Evolutionary conservation across 2,113 vertebrate species (phyloP).

Genomic region (Carollia perspicillata): DNA sequence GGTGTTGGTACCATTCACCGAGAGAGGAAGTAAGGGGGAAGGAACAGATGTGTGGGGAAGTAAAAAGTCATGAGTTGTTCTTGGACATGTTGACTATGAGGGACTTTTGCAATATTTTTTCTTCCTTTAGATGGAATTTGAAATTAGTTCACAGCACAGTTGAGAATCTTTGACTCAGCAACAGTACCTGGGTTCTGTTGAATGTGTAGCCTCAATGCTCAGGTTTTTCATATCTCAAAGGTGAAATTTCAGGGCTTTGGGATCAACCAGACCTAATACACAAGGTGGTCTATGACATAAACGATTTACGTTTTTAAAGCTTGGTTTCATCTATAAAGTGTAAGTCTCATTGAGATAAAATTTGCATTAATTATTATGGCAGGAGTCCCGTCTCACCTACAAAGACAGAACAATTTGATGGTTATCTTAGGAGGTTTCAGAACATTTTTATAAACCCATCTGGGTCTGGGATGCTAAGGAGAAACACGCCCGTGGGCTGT

Average conservation of each 20-base stretch:
- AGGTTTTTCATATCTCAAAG: background rate
- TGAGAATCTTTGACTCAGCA: background rate
- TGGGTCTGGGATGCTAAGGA: background rate
- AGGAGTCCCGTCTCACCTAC: background rate
- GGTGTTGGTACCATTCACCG: background rate
- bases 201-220: background rate
- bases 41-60: background rate
- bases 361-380: background rate
- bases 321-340: background rate
- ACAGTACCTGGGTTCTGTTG: background rate
- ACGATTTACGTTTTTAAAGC: background rate
- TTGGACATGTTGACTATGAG: background rate
- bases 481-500: background rate
- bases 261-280: background rate
- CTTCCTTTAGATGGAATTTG: background rate
- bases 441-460: background rate
- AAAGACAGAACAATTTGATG: background rate
- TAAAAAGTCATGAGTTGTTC: background rate
- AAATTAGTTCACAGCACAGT: background rate
- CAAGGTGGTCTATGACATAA: background rate
- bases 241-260: background rate
- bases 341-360: background rate
- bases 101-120: background rate
- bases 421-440: background rate
- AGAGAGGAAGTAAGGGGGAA: background rate